Evolutionary conservation across 2,797 vertebrate species (phyloP).

Genomic region (Streptopelia turtur): DNA sequence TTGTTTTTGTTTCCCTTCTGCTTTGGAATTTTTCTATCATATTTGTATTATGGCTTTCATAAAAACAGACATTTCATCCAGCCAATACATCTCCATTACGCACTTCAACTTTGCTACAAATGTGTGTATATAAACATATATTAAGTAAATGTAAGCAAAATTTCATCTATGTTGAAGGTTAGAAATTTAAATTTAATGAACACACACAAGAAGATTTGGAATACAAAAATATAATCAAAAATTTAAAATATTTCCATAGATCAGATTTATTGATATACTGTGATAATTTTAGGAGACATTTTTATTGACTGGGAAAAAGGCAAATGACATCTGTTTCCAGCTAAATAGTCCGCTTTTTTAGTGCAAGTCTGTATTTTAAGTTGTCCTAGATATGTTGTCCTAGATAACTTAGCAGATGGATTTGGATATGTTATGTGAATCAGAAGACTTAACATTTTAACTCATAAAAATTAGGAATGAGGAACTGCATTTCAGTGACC

Average conservation of each 20-base stretch:
- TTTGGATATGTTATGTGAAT: conserved; percentile 14
- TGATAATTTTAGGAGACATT: not conserved
- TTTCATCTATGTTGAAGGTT: not conserved
- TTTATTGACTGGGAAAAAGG: not conserved
- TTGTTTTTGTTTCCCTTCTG: not conserved
- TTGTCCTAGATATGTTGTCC: conserved; percentile 36
- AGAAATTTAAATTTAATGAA: not conserved
- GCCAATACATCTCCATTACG: not conserved
- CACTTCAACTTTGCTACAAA: not conserved
- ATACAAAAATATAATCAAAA: not conserved
- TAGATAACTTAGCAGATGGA: not conserved
- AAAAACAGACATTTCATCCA: not conserved
- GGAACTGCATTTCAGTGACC: not conserved
- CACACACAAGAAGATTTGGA: not conserved
- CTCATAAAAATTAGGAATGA: not conserved
- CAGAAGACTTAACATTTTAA: not conserved
- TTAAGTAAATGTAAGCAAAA: too few species aligned
- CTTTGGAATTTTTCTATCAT: not conserved
- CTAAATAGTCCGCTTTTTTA: not conserved
- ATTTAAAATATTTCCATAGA: not conserved
- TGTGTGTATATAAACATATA: fast-evolving
- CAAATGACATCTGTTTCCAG: conserved; percentile 7
- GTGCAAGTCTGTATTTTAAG: not conserved
- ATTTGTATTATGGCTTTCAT: not conserved
- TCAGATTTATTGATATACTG: not conserved